phyloP scores from a whole-genome alignment of 2,888 invertebrate genomes.

The Chloroclysta siterata region DNA sequence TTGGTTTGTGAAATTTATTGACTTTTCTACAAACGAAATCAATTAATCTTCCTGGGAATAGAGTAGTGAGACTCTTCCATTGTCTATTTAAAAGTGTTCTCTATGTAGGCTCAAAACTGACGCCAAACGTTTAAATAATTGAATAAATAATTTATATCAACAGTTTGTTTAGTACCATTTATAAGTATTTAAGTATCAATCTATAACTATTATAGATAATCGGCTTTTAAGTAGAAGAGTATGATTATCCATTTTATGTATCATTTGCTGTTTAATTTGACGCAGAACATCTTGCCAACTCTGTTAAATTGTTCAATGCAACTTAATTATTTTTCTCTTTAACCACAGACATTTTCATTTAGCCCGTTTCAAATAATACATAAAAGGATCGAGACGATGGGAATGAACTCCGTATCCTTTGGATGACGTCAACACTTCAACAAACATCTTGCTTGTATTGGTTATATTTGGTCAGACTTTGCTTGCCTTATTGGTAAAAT shows the following conservation, averaged over 20 bases:
- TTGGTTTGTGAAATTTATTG: background rate
- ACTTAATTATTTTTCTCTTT: constrained; percentile 13
- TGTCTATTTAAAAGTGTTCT: no score
- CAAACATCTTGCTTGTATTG: constrained; percentile 37
- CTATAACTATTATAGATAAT: constrained; percentile 49
- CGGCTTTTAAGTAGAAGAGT: constrained; percentile 58
- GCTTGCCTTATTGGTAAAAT: constrained; percentile 47
- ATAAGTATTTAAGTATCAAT: constrained; percentile 16
- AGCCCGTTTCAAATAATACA: constrained; percentile 12
- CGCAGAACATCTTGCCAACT: background rate
- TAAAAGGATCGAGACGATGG: constrained; percentile 24
- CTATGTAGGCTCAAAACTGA: no score
- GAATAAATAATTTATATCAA: no score
- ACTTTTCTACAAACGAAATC: no score
- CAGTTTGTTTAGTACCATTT: background rate
- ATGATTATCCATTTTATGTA: constrained; percentile 45
- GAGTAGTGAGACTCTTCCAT: no score
- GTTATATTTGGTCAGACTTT: constrained; percentile 42
- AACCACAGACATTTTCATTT: constrained; percentile 14
- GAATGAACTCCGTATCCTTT: constrained; percentile 50
- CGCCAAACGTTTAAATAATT: no score
- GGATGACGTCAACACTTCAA: constrained; percentile 51
- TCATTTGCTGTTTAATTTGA: background rate
- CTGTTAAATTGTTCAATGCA: constrained; percentile 27
- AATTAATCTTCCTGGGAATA: no score